Evolutionary conservation across 2,113 vertebrate species (phyloP).

Genomic region (Festucalex cinctus): DNA sequence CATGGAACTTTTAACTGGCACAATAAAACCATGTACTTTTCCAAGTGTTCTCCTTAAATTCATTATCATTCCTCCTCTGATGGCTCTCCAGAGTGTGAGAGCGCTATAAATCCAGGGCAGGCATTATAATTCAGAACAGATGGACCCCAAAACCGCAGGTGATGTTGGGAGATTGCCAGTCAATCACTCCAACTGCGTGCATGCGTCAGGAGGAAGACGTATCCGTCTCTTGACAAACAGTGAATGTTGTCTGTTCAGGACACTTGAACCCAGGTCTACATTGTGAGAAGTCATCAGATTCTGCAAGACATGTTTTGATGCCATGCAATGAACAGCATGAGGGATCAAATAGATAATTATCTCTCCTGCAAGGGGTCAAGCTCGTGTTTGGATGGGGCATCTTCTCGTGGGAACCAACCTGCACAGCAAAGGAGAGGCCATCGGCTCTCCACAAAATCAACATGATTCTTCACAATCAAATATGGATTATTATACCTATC

Average conservation of each 20-base stretch:
- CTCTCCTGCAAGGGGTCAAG: constrained; percentile 16
- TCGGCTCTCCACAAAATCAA: not conserved
- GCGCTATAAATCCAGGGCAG: constrained; percentile 66
- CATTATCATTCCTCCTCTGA: constrained; percentile 71
- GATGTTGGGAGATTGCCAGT: constrained; percentile 57
- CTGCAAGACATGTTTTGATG: constrained; percentile 45
- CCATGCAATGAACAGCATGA: constrained; percentile 19
- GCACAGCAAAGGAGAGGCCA: not conserved
- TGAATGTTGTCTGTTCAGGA: constrained; percentile 45
- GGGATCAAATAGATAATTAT: not conserved
- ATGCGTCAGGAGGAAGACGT: constrained; percentile 11
- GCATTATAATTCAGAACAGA: constrained; percentile 72
- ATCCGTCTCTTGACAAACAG: constrained; percentile 23
- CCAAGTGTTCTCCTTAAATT: constrained; percentile 65
- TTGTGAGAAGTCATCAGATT: constrained; percentile 45
- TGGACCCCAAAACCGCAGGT: constrained; percentile 76
- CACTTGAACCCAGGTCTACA: constrained; percentile 40
- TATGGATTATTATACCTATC: too few species aligned
- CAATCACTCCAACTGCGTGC: constrained; percentile 43
- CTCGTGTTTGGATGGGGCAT: constrained; percentile 25
- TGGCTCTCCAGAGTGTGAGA: constrained; percentile 47
- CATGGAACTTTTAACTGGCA: constrained; percentile 65
- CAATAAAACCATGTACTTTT: constrained; percentile 63
- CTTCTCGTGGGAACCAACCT: not conserved
- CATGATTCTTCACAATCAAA: too few species aligned